Evolutionary conservation across 2,797 vertebrate species (phyloP).

Genomic region (Tenualosa thibaudeaui): DNA sequence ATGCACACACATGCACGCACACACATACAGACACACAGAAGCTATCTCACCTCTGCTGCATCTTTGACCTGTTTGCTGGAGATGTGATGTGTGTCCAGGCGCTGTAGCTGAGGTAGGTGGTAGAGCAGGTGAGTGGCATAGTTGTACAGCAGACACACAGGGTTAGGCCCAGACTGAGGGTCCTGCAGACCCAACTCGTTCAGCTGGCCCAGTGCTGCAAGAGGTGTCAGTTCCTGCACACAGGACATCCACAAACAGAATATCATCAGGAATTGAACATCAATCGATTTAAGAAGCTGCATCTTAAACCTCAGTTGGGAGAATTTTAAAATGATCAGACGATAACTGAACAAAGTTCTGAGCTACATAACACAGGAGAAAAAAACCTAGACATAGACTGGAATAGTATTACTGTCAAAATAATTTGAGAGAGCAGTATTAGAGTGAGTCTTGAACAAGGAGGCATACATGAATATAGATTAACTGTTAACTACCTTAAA

Average conservation of each 20-base stretch:
- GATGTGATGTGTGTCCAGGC: constrained; percentile 81
- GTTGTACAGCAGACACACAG: constrained; percentile 85
- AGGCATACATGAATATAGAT: background rate
- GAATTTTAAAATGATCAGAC: too few species aligned
- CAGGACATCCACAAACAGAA: background rate
- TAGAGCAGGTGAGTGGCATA: constrained; percentile 86
- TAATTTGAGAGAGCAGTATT: too few species aligned
- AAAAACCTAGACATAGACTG: too few species aligned
- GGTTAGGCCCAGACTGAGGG: constrained; percentile 79
- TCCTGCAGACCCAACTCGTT: constrained; percentile 82
- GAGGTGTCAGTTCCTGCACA: constrained; percentile 80
- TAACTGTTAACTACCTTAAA: constrained; percentile 78
- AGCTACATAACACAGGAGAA: too few species aligned
- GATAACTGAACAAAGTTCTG: too few species aligned
- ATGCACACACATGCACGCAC: background rate
- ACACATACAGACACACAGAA: constrained; percentile 7
- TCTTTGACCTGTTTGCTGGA: constrained; percentile 81
- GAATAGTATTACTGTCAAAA: too few species aligned
- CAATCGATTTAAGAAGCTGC: too few species aligned
- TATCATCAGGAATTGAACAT: too few species aligned
- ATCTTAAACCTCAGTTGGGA: too few species aligned
- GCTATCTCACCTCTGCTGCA: constrained; percentile 76
- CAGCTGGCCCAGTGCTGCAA: constrained; percentile 72
- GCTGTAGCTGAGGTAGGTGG: constrained; percentile 82
- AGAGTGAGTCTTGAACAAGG: background rate